These are phyloP conservation scores for Vesta saturnalis DNA, from an alignment of 2,888 invertebrate genomes.

Conservation along the genomic window DNA sequence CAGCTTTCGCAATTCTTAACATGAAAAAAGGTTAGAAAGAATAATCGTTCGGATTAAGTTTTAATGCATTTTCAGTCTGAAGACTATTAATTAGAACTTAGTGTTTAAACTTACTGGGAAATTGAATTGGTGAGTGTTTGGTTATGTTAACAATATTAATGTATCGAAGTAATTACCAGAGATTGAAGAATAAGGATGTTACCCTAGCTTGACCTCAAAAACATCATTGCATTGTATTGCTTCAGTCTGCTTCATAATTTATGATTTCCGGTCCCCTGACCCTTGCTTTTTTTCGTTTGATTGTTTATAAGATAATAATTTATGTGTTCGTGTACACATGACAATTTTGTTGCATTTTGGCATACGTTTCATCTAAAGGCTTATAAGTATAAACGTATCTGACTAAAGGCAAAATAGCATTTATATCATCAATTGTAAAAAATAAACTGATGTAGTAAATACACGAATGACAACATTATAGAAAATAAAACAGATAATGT, in stretches of 20 bases:
- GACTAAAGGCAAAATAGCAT: too few species aligned
- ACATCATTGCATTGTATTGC: constrained; percentile 36
- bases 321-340: constrained; percentile 6
- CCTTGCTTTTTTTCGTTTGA: constrained; percentile 23
- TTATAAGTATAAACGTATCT: too few species aligned
- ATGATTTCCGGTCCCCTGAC: constrained; percentile 36
- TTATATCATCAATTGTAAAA: too few species aligned
- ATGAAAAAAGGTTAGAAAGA: too few species aligned
- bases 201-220: constrained; percentile 36
- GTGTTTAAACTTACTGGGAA: constrained; percentile 28
- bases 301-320: constrained; percentile 2
- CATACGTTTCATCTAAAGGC: not conserved
- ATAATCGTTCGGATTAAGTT: too few species aligned
- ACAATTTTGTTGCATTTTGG: not conserved
- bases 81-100: not conserved
- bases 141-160: constrained; percentile 28
- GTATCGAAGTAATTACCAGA: constrained; percentile 29
- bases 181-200: constrained; percentile 34
- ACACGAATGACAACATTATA: too few species aligned
- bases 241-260: constrained; percentile 34
- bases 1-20: too few species aligned
- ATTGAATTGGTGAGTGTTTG: constrained; percentile 34
- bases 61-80: too few species aligned
- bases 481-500: not conserved
- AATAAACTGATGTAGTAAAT: too few species aligned